phyloP scores from a whole-genome alignment of 53 echinoderm and acorn worm genomes.

The Arbacia lixula region DNA sequence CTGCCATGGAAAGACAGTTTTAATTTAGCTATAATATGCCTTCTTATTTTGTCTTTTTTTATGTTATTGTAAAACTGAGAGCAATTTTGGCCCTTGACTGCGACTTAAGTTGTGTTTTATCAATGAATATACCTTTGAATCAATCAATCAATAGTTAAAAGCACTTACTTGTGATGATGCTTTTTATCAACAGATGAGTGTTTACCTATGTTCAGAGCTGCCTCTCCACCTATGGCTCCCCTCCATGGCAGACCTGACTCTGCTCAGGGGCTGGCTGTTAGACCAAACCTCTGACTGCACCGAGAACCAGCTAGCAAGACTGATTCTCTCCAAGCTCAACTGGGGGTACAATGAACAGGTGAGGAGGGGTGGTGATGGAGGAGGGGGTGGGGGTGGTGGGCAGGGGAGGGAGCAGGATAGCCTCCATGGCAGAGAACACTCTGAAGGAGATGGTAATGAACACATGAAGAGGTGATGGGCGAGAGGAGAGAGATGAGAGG shows the following conservation, averaged over 20 bases:
- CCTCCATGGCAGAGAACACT: neutral
- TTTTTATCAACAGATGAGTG: slow-evolving; percentile 86
- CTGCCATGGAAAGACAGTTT: no score
- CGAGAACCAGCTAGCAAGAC: slow-evolving; percentile 88
- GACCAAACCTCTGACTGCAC: slow-evolving; percentile 67
- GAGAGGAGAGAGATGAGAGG: neutral
- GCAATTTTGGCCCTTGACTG: neutral
- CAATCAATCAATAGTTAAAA: no score
- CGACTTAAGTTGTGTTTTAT: neutral
- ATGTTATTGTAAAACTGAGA: neutral
- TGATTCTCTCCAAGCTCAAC: slow-evolving; percentile 83
- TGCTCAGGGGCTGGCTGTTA: slow-evolving; percentile 80
- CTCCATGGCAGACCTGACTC: slow-evolving; percentile 65
- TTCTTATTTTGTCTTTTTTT: neutral
- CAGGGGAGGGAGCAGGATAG: neutral
- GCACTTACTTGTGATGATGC: no score
- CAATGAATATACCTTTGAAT: no score
- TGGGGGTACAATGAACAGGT: slow-evolving; percentile 94
- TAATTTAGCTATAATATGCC: no score
- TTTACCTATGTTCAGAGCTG: slow-evolving; percentile 82
- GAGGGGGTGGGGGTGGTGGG: neutral
- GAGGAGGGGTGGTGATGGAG: neutral
- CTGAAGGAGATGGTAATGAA: neutral
- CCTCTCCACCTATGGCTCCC: slow-evolving; percentile 84
- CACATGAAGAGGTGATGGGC: neutral